Conservation (phyloP, 35 echinoderm and acorn worm genomes). For the Apostichopus japonicus region DNA sequence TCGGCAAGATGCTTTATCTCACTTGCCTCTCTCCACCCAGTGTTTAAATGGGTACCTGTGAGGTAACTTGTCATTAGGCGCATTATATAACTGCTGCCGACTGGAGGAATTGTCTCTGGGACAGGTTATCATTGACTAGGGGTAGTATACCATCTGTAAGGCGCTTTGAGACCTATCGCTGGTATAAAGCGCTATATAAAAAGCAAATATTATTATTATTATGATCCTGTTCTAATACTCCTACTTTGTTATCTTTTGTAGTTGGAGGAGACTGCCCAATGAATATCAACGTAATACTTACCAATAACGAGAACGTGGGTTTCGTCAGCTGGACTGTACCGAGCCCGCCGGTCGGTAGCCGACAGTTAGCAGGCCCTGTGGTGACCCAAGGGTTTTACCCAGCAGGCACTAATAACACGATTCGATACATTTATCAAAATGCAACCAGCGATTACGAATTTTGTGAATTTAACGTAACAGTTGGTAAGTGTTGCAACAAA, state of each 20-base stretch:
- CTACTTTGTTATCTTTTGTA: neutral
- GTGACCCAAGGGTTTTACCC: conserved; percentile 8
- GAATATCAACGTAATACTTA: conserved; percentile 16
- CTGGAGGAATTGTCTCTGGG: no score
- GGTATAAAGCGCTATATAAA: no score
- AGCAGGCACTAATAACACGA: conserved; percentile 20
- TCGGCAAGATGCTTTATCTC: no score
- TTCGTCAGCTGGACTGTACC: conserved; percentile 33
- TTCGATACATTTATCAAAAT: conserved; percentile 14
- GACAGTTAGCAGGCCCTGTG: neutral
- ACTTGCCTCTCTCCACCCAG: no score
- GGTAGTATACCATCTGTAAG: no score
- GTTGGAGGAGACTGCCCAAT: conserved; percentile 4
- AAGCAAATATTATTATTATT: no score
- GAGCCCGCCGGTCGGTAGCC: neutral
- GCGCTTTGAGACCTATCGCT: no score
- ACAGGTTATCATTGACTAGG: no score
- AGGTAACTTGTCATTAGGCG: no score
- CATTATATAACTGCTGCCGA: no score
- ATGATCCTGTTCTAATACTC: no score
- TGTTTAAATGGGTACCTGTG: no score
- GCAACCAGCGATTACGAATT: neutral
- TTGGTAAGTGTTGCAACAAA: conserved; percentile 9
- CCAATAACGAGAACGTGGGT: neutral
- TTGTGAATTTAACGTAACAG: conserved; percentile 2